Evolutionary conservation across 2,113 vertebrate species (phyloP).

Genomic region (Chloebia gouldiae): DNA sequence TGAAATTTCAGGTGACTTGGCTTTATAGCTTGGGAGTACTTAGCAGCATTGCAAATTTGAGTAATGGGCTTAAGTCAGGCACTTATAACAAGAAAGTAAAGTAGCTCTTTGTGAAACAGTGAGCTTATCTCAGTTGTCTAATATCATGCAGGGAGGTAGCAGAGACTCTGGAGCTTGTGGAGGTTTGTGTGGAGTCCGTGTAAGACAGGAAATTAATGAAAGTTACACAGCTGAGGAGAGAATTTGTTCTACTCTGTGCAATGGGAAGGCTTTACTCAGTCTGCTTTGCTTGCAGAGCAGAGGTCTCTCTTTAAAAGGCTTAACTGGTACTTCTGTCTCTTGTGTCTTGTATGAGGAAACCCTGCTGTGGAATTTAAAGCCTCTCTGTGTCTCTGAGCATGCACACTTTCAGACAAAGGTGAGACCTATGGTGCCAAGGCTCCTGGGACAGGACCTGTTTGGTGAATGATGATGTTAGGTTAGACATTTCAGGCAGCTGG

Average conservation of each 20-base stretch:
- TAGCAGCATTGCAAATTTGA: background rate
- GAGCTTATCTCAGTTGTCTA: background rate
- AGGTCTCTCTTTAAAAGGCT: background rate
- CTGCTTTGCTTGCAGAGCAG: background rate
- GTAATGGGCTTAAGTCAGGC: background rate
- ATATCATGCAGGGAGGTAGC: background rate
- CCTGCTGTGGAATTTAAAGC: background rate
- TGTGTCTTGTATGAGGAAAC: fast-evolving
- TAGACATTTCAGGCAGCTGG: background rate
- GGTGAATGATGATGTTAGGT: background rate
- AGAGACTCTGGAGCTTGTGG: background rate
- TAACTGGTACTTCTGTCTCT: background rate
- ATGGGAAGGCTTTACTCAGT: background rate
- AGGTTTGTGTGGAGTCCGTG: background rate
- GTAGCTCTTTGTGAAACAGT: background rate
- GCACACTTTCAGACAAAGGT: background rate
- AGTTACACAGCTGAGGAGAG: background rate
- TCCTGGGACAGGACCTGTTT: background rate
- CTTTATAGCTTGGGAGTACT: background rate
- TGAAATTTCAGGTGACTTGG: background rate
- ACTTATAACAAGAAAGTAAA: background rate
- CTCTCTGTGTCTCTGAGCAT: background rate
- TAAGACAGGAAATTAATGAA: background rate
- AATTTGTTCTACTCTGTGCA: background rate
- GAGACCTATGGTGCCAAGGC: background rate